Evolutionary conservation across 2,113 vertebrate species (phyloP).

Genomic region (Chionis minor): DNA sequence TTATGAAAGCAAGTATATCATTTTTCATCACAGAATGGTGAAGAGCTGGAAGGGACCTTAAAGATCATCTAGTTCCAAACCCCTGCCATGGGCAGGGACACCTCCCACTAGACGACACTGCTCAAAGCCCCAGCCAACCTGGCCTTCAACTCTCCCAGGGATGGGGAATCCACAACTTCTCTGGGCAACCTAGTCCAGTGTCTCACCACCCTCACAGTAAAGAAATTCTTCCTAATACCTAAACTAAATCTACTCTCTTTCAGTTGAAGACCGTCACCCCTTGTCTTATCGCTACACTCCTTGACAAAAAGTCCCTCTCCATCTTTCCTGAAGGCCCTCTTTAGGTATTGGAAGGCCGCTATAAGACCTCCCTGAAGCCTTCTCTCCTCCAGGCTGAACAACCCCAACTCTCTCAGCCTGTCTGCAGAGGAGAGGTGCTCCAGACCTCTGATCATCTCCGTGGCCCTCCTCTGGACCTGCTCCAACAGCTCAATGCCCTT

Average conservation of each 20-base stretch:
- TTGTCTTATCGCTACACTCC: background rate
- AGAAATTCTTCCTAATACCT: background rate
- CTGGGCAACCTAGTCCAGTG: background rate
- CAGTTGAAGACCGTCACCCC: background rate
- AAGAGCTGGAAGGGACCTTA: background rate
- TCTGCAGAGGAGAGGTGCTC: background rate
- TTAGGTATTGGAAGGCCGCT: background rate
- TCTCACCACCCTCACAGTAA: background rate
- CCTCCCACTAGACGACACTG: background rate
- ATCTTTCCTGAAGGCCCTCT: background rate
- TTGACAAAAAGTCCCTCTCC: background rate
- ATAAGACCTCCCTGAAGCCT: background rate
- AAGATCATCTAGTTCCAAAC: background rate
- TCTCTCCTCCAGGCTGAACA: background rate
- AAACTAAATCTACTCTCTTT: background rate
- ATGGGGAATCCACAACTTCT: background rate
- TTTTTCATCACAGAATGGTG: background rate
- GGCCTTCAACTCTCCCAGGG: background rate
- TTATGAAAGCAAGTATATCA: background rate
- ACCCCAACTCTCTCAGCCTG: background rate
- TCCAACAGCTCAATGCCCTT: background rate
- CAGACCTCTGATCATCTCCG: background rate
- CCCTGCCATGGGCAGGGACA: background rate
- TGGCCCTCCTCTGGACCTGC: background rate
- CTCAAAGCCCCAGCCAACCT: background rate